Base-by-base conservation (phyloP, 2,113 vertebrate genomes). In the Malaclemys terrapin region DNA sequence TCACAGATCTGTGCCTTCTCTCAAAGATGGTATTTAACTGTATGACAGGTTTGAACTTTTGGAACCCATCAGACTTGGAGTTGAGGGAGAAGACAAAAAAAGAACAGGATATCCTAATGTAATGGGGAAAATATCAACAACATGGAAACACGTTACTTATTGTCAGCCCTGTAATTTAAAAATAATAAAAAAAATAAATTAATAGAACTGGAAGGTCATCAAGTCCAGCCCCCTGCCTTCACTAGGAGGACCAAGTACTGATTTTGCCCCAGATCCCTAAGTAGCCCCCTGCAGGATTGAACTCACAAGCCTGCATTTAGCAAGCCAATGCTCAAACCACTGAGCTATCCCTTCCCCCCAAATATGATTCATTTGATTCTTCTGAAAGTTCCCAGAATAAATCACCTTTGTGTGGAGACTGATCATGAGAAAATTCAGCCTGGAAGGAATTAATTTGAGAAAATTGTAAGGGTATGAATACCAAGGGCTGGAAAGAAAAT, bases 31-130 rank as follows among this genome's bases (percentile, higher is more conserved):
- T 78, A 78, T 47, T 96, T 96, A 97, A 97, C 93, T 25, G 87
- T 89, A 94, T 96, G 97, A 97, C 95, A 97, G 94, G 89, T 92
- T 20, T 97, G 96, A 97, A 97, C 96, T 97, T 97, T 96, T 95
- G 96, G 95, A 97, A 93, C 95, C 95, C 95, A 97, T 94, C 93
- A 95, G 89, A 95, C 96, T 96, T 92, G 96, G 92, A 97, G 93
- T 97, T 97, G 95, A 56, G 81, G 87, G 79, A 95, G 62, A 83
- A 83, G 87, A 87, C 82, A 53, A 45, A 90, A 80, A 94, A 95
- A 95, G 90, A 45, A 45, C 22, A 42, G 22, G 42, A 45, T 25
- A 93, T 89, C 95, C 92, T 96, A 94, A 94, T 96, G 89, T 53
- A 92, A 96, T 95, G 94, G 91, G 92, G 89, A 96, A 96, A 45